These are phyloP conservation scores for Phenacoccus solenopsis DNA, from an alignment of 1,140 invertebrate species.

Conservation along the genomic window DNA sequence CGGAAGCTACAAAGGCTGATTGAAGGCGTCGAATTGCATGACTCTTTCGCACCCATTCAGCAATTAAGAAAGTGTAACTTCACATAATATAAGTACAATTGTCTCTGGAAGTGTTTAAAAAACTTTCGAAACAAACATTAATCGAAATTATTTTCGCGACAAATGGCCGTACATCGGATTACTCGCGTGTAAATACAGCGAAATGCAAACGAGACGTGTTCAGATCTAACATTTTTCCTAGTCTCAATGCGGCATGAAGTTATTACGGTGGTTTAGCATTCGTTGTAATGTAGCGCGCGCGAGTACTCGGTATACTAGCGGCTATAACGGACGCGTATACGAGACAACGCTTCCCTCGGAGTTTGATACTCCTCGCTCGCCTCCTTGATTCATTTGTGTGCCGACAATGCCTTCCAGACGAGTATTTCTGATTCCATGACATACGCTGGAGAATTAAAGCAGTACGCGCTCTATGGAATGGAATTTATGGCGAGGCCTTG, in stretches of 20 bases:
- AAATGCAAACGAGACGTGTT: background rate
- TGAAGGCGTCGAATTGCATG: background rate
- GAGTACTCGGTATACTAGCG: background rate
- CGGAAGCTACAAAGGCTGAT: background rate
- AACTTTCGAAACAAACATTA: no score
- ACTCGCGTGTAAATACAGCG: background rate
- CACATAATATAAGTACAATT: no score
- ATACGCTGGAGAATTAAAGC: background rate
- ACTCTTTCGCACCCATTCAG: background rate
- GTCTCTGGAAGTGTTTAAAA: no score
- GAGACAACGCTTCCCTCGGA: background rate
- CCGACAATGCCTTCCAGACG: background rate
- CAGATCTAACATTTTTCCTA: background rate
- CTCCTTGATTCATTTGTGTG: background rate
- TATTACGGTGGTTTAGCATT: background rate
- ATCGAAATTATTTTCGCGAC: background rate
- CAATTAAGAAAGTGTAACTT: no score
- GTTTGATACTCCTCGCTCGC: background rate
- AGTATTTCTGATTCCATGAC: background rate
- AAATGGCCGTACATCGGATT: background rate
- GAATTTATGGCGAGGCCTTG: no score
- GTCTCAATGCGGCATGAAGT: background rate
- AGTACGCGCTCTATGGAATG: no score
- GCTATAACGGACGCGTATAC: background rate
- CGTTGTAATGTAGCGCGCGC: background rate